These are phyloP conservation scores for Cherax destructor DNA, from an alignment of 1,140 invertebrate genomes.

Conservation along the genomic window DNA sequence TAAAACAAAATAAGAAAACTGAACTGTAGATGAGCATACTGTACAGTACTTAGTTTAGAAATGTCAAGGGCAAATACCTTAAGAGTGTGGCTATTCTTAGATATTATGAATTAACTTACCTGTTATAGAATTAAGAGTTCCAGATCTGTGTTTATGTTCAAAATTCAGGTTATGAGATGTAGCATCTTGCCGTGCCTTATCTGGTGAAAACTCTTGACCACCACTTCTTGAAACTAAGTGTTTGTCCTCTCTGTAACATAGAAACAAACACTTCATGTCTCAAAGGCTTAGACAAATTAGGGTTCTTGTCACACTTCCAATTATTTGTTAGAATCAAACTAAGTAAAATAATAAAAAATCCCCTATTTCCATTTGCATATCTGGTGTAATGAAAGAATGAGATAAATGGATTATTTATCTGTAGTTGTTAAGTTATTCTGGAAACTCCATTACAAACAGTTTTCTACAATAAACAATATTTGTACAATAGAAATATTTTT, in stretches of 20 bases:
- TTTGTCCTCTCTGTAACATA: constrained; percentile 47
- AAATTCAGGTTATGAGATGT: constrained; percentile 91
- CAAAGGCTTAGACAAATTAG: background rate
- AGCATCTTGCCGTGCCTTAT: constrained; percentile 91
- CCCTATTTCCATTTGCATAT: too few species aligned
- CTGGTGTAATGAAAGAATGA: background rate
- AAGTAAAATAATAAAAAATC: background rate
- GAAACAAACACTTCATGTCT: background rate
- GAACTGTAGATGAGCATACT: background rate
- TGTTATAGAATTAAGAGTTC: constrained; percentile 78
- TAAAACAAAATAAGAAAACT: background rate
- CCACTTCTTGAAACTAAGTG: constrained; percentile 56
- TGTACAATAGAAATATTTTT: too few species aligned
- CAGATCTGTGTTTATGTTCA: constrained; percentile 77
- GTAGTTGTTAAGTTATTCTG: too few species aligned
- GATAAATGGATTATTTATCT: too few species aligned
- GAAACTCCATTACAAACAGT: too few species aligned
- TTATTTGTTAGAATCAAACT: background rate
- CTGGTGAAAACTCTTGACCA: constrained; percentile 87
- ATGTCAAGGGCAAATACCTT: too few species aligned
- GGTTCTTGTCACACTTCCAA: background rate
- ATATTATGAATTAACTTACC: constrained; percentile 72
- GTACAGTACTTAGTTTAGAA: too few species aligned
- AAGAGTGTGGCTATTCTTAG: too few species aligned
- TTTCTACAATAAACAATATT: too few species aligned